phyloP scores from a whole-genome alignment of 1,140 invertebrate species.

The Tetranychus cinnabarinus region DNA sequence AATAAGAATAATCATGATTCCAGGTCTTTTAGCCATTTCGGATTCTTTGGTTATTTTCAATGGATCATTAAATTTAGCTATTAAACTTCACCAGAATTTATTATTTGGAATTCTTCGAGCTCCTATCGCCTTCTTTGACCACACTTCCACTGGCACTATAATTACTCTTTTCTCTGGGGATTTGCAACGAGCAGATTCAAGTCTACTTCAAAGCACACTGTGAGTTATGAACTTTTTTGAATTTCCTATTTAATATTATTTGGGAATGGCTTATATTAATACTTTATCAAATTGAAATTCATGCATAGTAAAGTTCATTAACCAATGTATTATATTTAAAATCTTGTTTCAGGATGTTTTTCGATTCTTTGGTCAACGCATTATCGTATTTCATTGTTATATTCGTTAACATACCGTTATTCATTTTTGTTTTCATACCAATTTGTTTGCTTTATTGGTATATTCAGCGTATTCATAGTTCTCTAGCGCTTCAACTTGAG shows the following conservation, averaged over 20 bases:
- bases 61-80: not conserved
- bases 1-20: not conserved
- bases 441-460: constrained; percentile 46
- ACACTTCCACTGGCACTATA: constrained; percentile 17
- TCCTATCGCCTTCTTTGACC: constrained; percentile 38
- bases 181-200: constrained; percentile 3
- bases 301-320: too few species aligned
- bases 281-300: too few species aligned
- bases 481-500: constrained; percentile 29
- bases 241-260: not conserved
- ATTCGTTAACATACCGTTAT: constrained; percentile 40
- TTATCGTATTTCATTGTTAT: constrained; percentile 42
- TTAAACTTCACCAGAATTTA: not conserved
- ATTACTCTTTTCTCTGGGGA: constrained; percentile 10
- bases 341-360: not conserved
- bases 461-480: not conserved
- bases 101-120: constrained; percentile 22
- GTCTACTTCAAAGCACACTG: not conserved
- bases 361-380: too few species aligned
- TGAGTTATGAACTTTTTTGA: not conserved
- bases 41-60: not conserved
- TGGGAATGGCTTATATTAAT: not conserved
- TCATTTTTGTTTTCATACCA: constrained; percentile 55
- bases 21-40: not conserved
- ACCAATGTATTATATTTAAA: not conserved